Percentiles rank a stretch among this genome's conserved stretches.
These are phyloP conservation scores for Blastobasis adustella DNA, from an alignment of 2,888 invertebrate genomes.

Conservation along the genomic window DNA sequence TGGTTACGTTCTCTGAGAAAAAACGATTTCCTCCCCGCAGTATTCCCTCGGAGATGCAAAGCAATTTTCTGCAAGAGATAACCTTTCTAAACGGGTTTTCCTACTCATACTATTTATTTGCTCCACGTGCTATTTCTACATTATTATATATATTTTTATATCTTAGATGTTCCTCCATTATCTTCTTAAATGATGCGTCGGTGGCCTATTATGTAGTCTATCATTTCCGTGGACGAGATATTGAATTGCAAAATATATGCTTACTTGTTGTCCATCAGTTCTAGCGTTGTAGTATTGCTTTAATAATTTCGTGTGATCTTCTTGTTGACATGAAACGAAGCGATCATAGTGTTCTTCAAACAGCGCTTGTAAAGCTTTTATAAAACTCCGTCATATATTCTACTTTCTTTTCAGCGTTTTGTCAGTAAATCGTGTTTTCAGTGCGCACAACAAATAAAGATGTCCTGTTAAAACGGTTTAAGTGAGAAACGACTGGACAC, in stretches of 20 bases:
- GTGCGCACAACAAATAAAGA: slow-evolving; percentile 37
- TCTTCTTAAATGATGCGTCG: too few species aligned
- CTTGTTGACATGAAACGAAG: too few species aligned
- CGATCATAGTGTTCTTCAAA: slow-evolving; percentile 20
- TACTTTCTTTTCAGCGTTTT: too few species aligned
- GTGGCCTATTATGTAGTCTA: too few species aligned
- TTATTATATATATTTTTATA: too few species aligned
- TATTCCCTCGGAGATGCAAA: slow-evolving; percentile 69
- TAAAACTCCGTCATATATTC: too few species aligned
- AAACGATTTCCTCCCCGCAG: slow-evolving; percentile 49
- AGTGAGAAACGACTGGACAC: slow-evolving; percentile 37
- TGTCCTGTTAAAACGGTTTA: slow-evolving; percentile 37
- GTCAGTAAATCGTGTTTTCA: slow-evolving; percentile 33
- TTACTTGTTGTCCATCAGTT: too few species aligned
- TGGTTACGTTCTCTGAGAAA: slow-evolving; percentile 46
- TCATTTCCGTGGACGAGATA: too few species aligned
- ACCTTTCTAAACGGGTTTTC: slow-evolving; percentile 54
- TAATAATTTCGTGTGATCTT: too few species aligned
- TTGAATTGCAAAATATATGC: too few species aligned
- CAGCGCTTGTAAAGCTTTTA: slow-evolving; percentile 15
- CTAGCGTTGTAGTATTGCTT: too few species aligned
- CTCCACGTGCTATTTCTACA: slow-evolving; percentile 15
- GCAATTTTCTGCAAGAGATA: slow-evolving; percentile 68
- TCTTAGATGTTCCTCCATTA: too few species aligned
- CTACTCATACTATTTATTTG: slow-evolving; percentile 44